phyloP scores from a whole-genome alignment of 2,797 vertebrate genomes.

The Pseudotriccus pelzelni region DNA sequence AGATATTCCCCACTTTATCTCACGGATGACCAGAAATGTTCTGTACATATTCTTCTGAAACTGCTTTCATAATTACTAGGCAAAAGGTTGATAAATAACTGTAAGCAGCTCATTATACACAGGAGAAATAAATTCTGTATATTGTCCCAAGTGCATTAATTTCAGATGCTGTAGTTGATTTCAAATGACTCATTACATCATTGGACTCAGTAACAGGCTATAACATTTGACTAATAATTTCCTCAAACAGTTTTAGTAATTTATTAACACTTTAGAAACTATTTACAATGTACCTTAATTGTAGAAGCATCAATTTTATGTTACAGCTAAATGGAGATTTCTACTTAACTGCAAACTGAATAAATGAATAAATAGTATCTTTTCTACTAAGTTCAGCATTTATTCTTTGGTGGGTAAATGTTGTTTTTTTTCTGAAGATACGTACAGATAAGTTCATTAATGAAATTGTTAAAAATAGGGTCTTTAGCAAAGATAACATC shows the following conservation, averaged over 20 bases:
- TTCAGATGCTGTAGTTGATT: background rate
- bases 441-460: background rate
- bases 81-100: background rate
- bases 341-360: background rate
- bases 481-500: background rate
- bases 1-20: background rate
- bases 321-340: slow-evolving; percentile 27
- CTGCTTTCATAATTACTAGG: background rate
- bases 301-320: background rate
- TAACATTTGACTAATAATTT: slow-evolving; percentile 32
- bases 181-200: background rate
- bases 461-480: background rate
- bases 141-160: background rate
- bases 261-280: slow-evolving; percentile 34
- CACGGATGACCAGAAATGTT: background rate
- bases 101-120: background rate
- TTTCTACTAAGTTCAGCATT: slow-evolving; percentile 5
- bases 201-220: background rate
- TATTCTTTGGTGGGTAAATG: background rate
- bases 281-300: slow-evolving; percentile 18
- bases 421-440: background rate
- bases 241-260: slow-evolving; percentile 13
- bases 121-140: slow-evolving; percentile 3
- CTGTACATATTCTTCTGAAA: background rate
- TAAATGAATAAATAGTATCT: slow-evolving; percentile 21